phyloP scores from a whole-genome alignment of 2,888 invertebrate genomes.

The Papilio gigon region DNA sequence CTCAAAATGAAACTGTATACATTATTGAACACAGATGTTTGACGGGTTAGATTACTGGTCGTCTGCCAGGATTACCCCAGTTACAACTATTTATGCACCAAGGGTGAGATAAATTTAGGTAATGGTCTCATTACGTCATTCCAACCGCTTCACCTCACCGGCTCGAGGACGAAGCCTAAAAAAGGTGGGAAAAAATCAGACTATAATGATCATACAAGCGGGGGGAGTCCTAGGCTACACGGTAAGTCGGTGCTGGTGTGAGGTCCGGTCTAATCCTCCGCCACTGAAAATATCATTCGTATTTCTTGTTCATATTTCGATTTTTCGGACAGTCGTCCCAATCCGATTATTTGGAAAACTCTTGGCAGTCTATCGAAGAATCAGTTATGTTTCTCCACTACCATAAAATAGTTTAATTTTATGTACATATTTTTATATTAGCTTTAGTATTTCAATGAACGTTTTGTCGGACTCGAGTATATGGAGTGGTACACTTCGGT shows the following conservation, averaged over 20 bases:
- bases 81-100: constrained; percentile 51
- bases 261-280: no score
- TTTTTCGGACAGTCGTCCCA: no score
- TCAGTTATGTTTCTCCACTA: no score
- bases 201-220: not conserved
- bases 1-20: no score
- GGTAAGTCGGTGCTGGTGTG: no score
- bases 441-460: not conserved
- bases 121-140: constrained; percentile 42
- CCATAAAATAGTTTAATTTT: not conserved
- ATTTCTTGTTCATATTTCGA: no score
- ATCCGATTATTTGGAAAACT: no score
- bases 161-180: constrained; percentile 36
- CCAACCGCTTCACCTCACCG: constrained; percentile 45
- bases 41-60: constrained; percentile 41
- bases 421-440: not conserved
- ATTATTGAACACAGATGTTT: no score
- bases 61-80: constrained; percentile 45
- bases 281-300: no score
- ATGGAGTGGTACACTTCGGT: constrained; percentile 23
- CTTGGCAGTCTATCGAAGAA: no score
- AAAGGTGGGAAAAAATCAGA: constrained; percentile 5
- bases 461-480: constrained; percentile 8
- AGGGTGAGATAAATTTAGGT: constrained; percentile 45
- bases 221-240: no score